Percentiles rank a stretch among this genome's conserved stretches.
These are phyloP conservation scores for Caenorhabditis auriculariae DNA, from an alignment of 2,888 invertebrate species.

Conservation along the genomic window DNA sequence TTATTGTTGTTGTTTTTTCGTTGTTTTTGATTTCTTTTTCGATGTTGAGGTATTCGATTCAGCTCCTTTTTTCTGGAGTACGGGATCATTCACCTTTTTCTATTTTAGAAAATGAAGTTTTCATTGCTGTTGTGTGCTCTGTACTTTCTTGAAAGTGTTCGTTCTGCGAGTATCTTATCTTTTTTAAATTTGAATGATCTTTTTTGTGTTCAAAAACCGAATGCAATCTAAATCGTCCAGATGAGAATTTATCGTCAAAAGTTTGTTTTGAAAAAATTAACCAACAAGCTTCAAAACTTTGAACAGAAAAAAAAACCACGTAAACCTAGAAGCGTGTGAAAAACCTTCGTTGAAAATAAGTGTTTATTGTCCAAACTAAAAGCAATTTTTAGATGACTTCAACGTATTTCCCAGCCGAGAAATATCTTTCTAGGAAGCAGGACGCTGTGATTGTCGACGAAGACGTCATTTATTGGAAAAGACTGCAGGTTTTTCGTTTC, in stretches of 20 bases:
- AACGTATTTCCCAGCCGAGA: constrained; percentile 33
- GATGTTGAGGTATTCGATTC: too few species aligned
- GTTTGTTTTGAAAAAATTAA: too few species aligned
- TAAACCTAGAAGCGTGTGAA: neutral
- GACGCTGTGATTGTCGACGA: constrained; percentile 63
- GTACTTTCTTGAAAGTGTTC: constrained; percentile 2
- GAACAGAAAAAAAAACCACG: too few species aligned
- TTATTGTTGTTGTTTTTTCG: constrained; percentile 22
- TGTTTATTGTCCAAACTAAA: neutral
- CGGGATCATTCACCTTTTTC: too few species aligned
- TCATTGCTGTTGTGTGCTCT: neutral
- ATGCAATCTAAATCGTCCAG: too few species aligned
- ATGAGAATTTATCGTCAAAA: too few species aligned
- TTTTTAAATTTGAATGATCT: neutral
- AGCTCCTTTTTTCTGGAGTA: too few species aligned
- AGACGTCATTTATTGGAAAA: constrained; percentile 85
- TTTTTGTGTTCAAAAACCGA: too few species aligned
- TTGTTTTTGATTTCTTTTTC: constrained; percentile 1
- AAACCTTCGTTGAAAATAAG: too few species aligned
- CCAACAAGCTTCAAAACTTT: too few species aligned
- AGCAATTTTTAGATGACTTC: constrained; percentile 22
- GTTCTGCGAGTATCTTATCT: neutral
- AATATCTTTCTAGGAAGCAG: constrained; percentile 21
- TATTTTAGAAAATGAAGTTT: too few species aligned
- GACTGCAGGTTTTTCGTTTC: constrained; percentile 75